Base-by-base conservation (phyloP, 2,797 vertebrate species). In the Malurus splendens region DNA sequence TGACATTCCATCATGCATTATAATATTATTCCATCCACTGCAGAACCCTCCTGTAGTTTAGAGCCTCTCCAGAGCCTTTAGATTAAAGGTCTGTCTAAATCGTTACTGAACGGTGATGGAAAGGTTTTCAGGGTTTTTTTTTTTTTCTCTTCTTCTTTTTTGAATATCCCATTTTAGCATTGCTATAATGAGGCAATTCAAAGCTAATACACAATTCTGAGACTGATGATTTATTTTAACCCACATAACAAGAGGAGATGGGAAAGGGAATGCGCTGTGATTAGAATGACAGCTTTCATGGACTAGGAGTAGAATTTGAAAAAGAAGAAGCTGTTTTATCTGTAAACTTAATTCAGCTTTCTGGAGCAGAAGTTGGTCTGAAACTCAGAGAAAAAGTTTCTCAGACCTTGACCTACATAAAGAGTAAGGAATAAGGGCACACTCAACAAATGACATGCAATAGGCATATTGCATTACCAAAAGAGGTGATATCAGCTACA, bases 1-100 rank as follows among this genome's bases (percentile, higher is more conserved):
- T 45, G 27, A 38, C 56, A 84, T 88, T 55, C 60, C 77, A 59
- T 81, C 51, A 41, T 45, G 14, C 14, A 54, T 70, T 87, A 10
- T 66, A 71, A 60, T 64, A 74, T 82, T 74, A 65, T 84, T 90
- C 54, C 12, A 82, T 20, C 22, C 70, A 72, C 39, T 65, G 73
- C 41, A 89, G 57, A 89, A 65, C 9, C 67, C 39, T 87, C 16
- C 36, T 76, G 57, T 84, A 89, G 78, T 82, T 90, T 84, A 82
- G 56, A 90, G 39, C 28, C 30, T 75, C 54, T 85, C 89, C 77
- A 55, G 65, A 82, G 44, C 9, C 23, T 85, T 82, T 74, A 85
- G 79, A 94, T 91, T 87, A 91, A 94, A 92, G 61, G 42, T 33
- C 28, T 87, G 42, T 91, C 90, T 87, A 80, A 90, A 85, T 87